Evolutionary conservation across 2,888 invertebrate species (phyloP).

Genomic region (Fissipunctia ypsillon): DNA sequence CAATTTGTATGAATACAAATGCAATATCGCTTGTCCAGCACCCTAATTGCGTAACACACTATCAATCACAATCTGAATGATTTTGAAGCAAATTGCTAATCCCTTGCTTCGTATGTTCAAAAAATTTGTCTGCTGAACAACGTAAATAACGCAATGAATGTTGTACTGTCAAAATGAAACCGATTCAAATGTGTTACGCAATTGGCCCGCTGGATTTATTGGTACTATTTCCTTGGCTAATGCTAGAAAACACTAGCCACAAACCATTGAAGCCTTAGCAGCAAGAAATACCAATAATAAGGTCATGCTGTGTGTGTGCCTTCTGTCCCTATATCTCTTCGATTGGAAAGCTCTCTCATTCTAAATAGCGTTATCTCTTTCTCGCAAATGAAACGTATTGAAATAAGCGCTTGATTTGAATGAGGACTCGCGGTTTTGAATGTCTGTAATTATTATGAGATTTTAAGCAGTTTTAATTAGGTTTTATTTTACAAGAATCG

Average conservation of each 20-base stretch:
- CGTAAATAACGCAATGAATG: too few species aligned
- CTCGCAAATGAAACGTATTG: slow-evolving; percentile 47
- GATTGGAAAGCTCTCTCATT: slow-evolving; percentile 29
- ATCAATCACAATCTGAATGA: too few species aligned
- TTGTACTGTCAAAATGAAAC: too few species aligned
- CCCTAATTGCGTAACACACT: too few species aligned
- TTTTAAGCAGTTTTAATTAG: slow-evolving; percentile 34
- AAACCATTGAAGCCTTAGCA: neutral
- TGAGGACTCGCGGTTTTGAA: slow-evolving; percentile 41
- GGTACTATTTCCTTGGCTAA: too few species aligned
- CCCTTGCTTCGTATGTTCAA: too few species aligned
- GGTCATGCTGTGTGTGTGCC: slow-evolving; percentile 10
- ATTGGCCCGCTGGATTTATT: too few species aligned
- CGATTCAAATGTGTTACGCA: too few species aligned
- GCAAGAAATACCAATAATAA: slow-evolving; percentile 1
- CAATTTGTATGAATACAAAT: slow-evolving; percentile 8
- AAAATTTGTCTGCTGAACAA: too few species aligned
- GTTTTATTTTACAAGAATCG: slow-evolving; percentile 2
- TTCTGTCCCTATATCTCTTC: slow-evolving; percentile 22
- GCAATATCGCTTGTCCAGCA: neutral
- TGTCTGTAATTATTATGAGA: slow-evolving; percentile 46
- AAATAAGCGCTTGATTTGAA: slow-evolving; percentile 57
- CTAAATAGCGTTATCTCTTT: slow-evolving; percentile 37
- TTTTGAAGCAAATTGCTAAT: too few species aligned
- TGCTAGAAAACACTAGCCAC: neutral